Evolutionary conservation across 2,797 vertebrate species (phyloP).

Genomic region (Rhabdophis nuchalis): DNA sequence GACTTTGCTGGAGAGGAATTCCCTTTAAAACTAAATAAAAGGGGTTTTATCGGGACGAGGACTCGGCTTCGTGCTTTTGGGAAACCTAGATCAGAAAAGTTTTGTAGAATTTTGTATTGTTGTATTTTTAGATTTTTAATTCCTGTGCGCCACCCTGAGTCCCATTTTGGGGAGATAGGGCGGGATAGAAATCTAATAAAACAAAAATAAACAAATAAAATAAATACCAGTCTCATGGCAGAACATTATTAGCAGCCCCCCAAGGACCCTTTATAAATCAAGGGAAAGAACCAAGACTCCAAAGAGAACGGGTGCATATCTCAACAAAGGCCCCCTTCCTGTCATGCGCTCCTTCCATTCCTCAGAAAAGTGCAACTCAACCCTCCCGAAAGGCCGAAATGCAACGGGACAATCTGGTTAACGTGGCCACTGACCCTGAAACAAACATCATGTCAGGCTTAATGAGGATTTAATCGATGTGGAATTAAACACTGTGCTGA

Average conservation of each 20-base stretch:
- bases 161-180: too few species aligned
- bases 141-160: too few species aligned
- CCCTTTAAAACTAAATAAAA: too few species aligned
- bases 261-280: neutral
- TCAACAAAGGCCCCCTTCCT: neutral
- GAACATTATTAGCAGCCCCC: neutral
- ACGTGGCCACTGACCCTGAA: accelerated
- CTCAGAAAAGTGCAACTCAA: neutral
- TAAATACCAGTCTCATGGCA: too few species aligned
- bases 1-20: too few species aligned
- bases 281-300: neutral
- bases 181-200: too few species aligned
- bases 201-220: too few species aligned
- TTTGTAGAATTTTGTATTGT: too few species aligned
- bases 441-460: neutral
- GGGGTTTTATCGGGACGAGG: too few species aligned
- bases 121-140: too few species aligned
- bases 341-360: neutral
- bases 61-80: too few species aligned
- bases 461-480: neutral
- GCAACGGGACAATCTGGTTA: neutral
- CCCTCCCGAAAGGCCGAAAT: neutral
- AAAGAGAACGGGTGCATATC: neutral
- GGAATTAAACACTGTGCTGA: neutral
- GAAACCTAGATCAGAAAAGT: too few species aligned